Conservation (phyloP, 2,888 invertebrate genomes). For the Tenthredo mesomela region DNA sequence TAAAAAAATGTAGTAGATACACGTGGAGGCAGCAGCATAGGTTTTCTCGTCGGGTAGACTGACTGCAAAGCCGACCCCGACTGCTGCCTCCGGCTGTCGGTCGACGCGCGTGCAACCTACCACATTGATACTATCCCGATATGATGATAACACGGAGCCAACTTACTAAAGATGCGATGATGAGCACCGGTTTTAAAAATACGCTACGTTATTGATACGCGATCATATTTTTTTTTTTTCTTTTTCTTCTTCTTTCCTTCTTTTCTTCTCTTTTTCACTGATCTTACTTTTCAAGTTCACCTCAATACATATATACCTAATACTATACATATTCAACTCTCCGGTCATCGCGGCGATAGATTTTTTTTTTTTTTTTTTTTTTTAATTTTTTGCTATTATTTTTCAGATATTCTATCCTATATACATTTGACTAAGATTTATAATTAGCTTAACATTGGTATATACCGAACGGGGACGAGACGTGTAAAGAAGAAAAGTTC, state of each 20-base stretch:
- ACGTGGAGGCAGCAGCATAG: conserved; percentile 75
- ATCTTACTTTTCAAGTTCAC: conserved; percentile 22
- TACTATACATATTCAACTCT: neutral
- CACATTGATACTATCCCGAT: conserved; percentile 49
- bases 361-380: neutral
- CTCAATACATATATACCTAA: too few species aligned
- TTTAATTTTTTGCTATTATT: neutral
- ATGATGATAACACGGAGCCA: conserved; percentile 33
- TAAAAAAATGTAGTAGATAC: conserved; percentile 77
- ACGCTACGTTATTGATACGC: conserved; percentile 33
- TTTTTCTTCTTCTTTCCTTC: neutral
- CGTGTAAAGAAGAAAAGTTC: neutral
- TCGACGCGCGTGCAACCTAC: conserved; percentile 70
- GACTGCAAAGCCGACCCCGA: conserved; percentile 63
- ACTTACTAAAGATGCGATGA: conserved; percentile 11
- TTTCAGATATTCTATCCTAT: neutral
- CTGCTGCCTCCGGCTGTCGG: conserved; percentile 67
- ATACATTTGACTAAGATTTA: conserved; percentile 10
- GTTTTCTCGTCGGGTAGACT: conserved; percentile 64
- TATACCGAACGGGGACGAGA: neutral
- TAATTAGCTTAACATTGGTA: conserved; percentile 12
- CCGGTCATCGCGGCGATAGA: neutral
- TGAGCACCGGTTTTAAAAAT: conserved; percentile 41
- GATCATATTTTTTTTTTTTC: neutral
- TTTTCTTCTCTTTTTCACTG: neutral